phyloP scores from a whole-genome alignment of 2,888 invertebrate genomes.

The Tetramorium bicarinatum region DNA sequence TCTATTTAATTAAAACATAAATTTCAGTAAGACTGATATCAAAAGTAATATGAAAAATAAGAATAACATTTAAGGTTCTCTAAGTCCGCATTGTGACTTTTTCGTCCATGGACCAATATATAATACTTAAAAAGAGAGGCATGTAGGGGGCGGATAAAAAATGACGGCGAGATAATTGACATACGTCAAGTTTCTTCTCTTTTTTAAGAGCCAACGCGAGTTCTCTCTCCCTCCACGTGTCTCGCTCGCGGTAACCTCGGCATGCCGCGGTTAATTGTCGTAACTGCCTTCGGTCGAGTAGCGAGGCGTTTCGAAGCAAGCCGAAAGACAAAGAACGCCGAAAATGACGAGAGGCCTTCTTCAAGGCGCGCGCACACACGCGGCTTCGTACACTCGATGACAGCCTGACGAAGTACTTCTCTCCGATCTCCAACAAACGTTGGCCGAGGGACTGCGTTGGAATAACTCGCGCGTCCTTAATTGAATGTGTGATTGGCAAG shows the following conservation, averaged over 20 bases:
- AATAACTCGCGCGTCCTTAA: slow-evolving; percentile 52
- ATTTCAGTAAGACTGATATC: neutral
- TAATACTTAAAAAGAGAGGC: slow-evolving; percentile 42
- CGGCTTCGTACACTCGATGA: slow-evolving; percentile 48
- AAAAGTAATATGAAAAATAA: neutral
- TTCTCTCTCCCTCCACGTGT: slow-evolving; percentile 12
- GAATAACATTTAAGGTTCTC: neutral
- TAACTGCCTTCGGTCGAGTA: slow-evolving; percentile 55
- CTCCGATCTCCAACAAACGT: slow-evolving; percentile 57
- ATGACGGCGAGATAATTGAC: slow-evolving; percentile 71
- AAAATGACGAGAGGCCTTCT: slow-evolving; percentile 59
- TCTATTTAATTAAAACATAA: neutral
- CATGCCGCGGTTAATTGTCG: slow-evolving; percentile 67
- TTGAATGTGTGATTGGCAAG: slow-evolving; percentile 67
- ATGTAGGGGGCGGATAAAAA: slow-evolving; percentile 61
- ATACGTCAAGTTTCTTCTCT: slow-evolving; percentile 60
- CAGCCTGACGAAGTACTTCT: slow-evolving; percentile 63
- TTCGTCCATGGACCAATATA: slow-evolving; percentile 23
- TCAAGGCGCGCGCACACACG: slow-evolving; percentile 10
- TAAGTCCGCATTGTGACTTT: slow-evolving; percentile 15
- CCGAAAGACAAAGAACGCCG: slow-evolving; percentile 63
- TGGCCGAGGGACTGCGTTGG: neutral
- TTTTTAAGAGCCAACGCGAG: slow-evolving; percentile 38
- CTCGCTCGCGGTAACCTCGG: slow-evolving; percentile 51
- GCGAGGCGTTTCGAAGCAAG: slow-evolving; percentile 24